Evolutionary conservation across 2,113 vertebrate genomes (phyloP), one percentile per base, ranked within the genome.

Genomic region (Manacus vitellinus): DNA sequence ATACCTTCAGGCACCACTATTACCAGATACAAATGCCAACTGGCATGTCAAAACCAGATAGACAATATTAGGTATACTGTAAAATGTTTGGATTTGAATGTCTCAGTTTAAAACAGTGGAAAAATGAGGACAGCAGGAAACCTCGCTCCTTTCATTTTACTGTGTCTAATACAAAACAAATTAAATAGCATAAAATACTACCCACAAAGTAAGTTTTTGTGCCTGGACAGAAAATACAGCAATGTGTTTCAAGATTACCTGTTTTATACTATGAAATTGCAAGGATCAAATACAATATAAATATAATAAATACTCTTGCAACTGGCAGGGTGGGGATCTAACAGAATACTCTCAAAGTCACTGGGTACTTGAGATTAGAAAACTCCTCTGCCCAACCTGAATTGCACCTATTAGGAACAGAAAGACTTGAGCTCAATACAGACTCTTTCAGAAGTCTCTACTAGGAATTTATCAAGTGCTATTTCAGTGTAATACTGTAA

Each of bases 1-100:
- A 88, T 86, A 88, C 79, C 82, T 90, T 74, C 71, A 81, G 92
- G 82, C 85, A 93, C 30, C 20, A 59, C 35, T 55, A 74, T 67
- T 90, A 81, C 59, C 55, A 92, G 75, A 67, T 37, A 77, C 27
- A 59, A 66, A 92, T 56, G 47, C 88, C 92, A 94, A 77, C 51
- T 14, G 79, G 75, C 84, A 18, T 82, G 95, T 96, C 81, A 91
- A 91, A 95, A 94, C 76, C 65, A 93, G 52, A 54, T 2, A 81
- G 67, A 71, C 22, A 61, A 6, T 46, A 91, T 78, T n/a, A 88
- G 41, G 44, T 78, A 93, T 78, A 66, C 44, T 28, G 59, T 21
- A 41, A 91, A 81, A 89, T 87, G 47, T 82, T 89, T 88, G 43
- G 12, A 80, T 94, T 85, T 96, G 12, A 84, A 79, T 49, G n/a